A percentile compares a stretch with the other conserved stretches of the same genome.
Conservation (phyloP, 2,113 vertebrate species). For the Odontophorus gujanensis region DNA sequence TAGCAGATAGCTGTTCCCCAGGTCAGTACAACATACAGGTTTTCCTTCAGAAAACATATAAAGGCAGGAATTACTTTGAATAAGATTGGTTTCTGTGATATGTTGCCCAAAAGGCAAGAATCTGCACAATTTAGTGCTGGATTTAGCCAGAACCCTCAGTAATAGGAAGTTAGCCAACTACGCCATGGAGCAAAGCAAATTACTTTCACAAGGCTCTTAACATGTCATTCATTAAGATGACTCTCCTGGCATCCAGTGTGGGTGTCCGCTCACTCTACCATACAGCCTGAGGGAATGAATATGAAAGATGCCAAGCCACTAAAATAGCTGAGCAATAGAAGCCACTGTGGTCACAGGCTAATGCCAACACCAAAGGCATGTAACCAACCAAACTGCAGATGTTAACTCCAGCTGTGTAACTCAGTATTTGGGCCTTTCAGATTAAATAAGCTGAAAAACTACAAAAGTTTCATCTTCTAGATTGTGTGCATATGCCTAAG, state of each 20-base stretch:
- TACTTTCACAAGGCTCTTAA: conserved; percentile 65
- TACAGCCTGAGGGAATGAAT: conserved; percentile 70
- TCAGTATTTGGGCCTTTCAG: conserved; percentile 65
- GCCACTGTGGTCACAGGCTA: conserved; percentile 75
- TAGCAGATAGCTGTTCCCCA: neutral
- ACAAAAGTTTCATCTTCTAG: conserved; percentile 63
- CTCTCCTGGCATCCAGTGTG: conserved; percentile 52
- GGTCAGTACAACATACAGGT: neutral
- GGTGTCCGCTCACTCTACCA: conserved; percentile 71
- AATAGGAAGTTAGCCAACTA: conserved; percentile 62
- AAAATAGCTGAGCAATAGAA: conserved; percentile 72
- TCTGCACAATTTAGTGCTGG: conserved; percentile 51
- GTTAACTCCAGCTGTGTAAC: conserved; percentile 67
- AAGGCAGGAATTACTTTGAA: conserved; percentile 6
- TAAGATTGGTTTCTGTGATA: conserved; percentile 20
- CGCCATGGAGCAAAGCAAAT: conserved; percentile 65
- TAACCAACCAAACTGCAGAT: conserved; percentile 76
- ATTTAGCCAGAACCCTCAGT: conserved; percentile 63
- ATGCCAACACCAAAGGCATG: conserved; percentile 74
- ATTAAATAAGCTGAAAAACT: conserved; percentile 73
- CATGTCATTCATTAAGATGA: conserved; percentile 76
- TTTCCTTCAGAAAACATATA: neutral
- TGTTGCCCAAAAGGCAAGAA: conserved; percentile 50
- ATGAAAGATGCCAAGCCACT: conserved; percentile 76
- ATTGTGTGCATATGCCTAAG: neutral